Percentiles rank a stretch among this genome's conserved stretches.
Conservation (phyloP, 2,797 vertebrate genomes). For the Lutjanus argentimaculatus region DNA sequence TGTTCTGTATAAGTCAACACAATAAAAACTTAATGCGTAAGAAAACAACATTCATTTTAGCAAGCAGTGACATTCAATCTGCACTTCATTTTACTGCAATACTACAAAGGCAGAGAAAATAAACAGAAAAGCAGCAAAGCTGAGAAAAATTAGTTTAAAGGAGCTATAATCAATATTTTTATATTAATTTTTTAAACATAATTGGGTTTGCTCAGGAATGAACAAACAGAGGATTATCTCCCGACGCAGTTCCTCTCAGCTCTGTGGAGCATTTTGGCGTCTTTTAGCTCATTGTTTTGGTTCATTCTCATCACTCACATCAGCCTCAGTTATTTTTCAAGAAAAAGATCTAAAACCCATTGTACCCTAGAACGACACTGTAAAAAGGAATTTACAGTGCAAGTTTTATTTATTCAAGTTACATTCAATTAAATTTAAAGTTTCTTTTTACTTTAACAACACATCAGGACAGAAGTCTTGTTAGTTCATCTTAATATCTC, state of each 20-base stretch:
- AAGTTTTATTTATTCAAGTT: too few relatives aligned
- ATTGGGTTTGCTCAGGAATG: background rate
- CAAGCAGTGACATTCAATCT: slow-evolving; percentile 10
- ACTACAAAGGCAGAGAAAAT: background rate
- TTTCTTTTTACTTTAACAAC: too few relatives aligned
- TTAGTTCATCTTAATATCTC: too few relatives aligned
- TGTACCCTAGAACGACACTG: too few relatives aligned
- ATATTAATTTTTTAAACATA: background rate
- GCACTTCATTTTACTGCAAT: background rate
- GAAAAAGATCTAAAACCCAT: background rate
- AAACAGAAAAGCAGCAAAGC: background rate
- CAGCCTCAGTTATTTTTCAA: background rate
- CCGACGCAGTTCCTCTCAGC: background rate
- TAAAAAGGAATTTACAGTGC: too few relatives aligned
- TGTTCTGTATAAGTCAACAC: slow-evolving; percentile 53
- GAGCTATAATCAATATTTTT: background rate
- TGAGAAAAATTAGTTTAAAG: background rate
- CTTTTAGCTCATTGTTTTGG: background rate
- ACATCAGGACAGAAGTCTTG: too few relatives aligned
- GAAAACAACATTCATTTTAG: slow-evolving; percentile 41
- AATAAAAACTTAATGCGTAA: slow-evolving; percentile 36
- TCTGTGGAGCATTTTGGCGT: background rate
- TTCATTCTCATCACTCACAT: background rate
- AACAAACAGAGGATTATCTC: background rate
- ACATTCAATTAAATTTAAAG: too few relatives aligned